Base-by-base conservation (phyloP, 1,140 invertebrate genomes). In the Campodea augens region DNA sequence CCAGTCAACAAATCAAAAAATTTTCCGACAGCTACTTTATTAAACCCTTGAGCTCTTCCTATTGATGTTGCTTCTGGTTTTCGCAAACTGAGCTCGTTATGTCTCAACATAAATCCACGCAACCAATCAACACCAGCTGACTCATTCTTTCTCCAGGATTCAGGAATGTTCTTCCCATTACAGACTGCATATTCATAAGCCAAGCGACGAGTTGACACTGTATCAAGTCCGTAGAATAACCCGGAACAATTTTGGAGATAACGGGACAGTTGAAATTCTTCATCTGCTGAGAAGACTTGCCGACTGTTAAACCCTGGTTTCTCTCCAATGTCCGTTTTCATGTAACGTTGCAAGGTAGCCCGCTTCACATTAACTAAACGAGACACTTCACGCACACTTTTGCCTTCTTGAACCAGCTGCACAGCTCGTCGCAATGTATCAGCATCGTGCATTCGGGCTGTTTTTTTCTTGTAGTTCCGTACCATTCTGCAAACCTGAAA, bases 31-130 rank as follows among this genome's bases (percentile, higher is more conserved):
- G 53, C 57, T 40, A 43, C 39, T 47, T 52, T 52, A 43, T 68
- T 68, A 48, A 69, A 69, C 12, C 52, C 56, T 18, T 51, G 58
- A 24, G 56, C 55, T 43, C 63, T 46, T 2, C 57, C 54, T 18
- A 63, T 29, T 43, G 57, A 59, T 21, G 58, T 62, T 23, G 54
- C 58, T 54, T 68, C 61, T 36, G 62, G 59, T 49, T 53, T 60
- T 51, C 63, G 44, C 10, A 63, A 38, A 24, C 57, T 56, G 27
- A 65, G 43, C 20, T 55, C 44, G 41, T 50, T 50, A 45, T 67
- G 53, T 24, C 60, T 47, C 46, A 56, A 59, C 55, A 64, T 54
- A 46, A 66, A 68, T 12, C 43, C 36, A 47, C 49, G 43, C 41
- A 63, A 50, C 63, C 63, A 66, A 32, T 66, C 59, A 18, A 54